These are phyloP conservation scores for Labrus mixtus DNA, from an alignment of 2,113 vertebrate species.

Conservation along the genomic window DNA sequence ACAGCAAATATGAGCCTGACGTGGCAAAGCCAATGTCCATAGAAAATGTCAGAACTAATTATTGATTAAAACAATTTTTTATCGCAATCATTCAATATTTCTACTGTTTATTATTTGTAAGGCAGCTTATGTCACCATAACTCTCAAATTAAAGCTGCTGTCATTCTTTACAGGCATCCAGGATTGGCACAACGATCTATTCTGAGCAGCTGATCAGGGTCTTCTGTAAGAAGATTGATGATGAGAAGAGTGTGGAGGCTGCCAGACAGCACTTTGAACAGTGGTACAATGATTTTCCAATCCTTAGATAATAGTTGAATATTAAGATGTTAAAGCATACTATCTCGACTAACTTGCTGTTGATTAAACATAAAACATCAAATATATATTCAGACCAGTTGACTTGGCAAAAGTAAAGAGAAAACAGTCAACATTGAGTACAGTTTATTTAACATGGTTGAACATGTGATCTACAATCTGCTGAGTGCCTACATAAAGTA, in stretches of 20 bases:
- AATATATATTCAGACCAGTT: no score
- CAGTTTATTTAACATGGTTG: no score
- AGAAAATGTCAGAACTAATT: conserved; percentile 81
- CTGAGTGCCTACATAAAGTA: no score
- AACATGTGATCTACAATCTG: no score
- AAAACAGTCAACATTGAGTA: no score
- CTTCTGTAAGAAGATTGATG: conserved; percentile 86
- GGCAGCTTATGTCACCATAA: background rate
- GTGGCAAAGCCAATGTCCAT: conserved; percentile 31
- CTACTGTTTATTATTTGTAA: background rate
- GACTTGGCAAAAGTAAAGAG: no score
- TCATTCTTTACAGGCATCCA: conserved; percentile 84
- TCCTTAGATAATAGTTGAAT: no score
- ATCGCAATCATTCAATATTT: background rate
- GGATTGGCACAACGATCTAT: conserved; percentile 83
- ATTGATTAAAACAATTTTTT: background rate
- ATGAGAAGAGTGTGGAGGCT: conserved; percentile 44
- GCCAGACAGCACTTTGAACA: conserved; percentile 78
- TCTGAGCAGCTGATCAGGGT: conserved; percentile 87
- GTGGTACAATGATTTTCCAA: no score
- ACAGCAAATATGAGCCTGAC: conserved; percentile 82
- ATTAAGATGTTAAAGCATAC: no score
- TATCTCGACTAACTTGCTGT: no score
- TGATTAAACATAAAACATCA: no score
- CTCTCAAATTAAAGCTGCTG: background rate